Percentiles rank a stretch among this genome's conserved stretches.
These are phyloP conservation scores for Ophthalmolycus amberensis DNA, from an alignment of 2,113 vertebrate species.

Conservation along the genomic window DNA sequence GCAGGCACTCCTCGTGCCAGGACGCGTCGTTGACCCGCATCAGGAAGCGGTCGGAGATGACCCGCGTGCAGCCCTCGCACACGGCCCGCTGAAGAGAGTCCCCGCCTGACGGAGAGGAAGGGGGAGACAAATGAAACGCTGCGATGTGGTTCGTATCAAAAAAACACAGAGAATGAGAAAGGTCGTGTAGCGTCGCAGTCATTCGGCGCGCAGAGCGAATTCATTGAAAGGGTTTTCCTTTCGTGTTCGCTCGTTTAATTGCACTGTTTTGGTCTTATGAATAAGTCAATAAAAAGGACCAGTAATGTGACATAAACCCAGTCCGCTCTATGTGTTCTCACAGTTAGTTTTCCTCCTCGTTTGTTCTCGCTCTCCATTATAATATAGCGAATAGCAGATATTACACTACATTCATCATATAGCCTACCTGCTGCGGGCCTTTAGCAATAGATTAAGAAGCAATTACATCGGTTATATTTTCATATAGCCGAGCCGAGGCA, in stretches of 20 bases:
- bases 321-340: neutral
- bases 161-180: neutral
- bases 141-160: neutral
- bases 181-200: neutral
- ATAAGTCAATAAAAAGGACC: neutral
- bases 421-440: too few relatives aligned
- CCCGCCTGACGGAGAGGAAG: constrained; percentile 76
- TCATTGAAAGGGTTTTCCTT: neutral
- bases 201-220: neutral
- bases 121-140: neutral
- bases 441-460: neutral
- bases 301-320: neutral
- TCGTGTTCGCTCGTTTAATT: neutral
- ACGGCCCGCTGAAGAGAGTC: constrained; percentile 75
- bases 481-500: neutral
- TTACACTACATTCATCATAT: neutral
- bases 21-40: constrained; percentile 92
- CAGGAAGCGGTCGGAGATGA: constrained; percentile 93
- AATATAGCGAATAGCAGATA: too few relatives aligned
- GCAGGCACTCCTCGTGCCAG: constrained; percentile 94
- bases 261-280: neutral
- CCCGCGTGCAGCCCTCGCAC: constrained; percentile 91
- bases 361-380: too few relatives aligned
- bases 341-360: neutral
- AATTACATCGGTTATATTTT: neutral